These are phyloP conservation scores for Pandemis corylana DNA, from an alignment of 2,888 invertebrate species.

Conservation along the genomic window DNA sequence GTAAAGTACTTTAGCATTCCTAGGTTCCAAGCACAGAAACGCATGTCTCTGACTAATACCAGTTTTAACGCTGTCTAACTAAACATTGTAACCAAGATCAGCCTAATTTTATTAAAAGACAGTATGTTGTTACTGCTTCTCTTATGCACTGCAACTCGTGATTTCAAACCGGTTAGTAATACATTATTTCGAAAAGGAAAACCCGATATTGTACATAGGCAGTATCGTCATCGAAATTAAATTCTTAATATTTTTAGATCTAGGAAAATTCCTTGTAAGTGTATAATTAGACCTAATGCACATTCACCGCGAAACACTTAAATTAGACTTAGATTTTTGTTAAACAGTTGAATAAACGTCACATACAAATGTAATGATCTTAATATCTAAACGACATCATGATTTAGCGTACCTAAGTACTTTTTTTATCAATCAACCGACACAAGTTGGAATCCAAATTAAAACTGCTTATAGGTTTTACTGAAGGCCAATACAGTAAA, in stretches of 20 bases:
- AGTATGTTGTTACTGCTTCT: neutral
- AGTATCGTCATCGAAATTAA: neutral
- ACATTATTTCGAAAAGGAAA: constrained; percentile 9
- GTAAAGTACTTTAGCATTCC: neutral
- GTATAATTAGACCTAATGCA: no score
- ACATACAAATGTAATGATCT: no score
- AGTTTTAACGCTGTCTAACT: neutral
- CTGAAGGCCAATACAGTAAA: constrained; percentile 36
- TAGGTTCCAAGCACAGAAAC: neutral
- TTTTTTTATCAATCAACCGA: neutral
- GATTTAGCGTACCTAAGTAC: no score
- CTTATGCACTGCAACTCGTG: neutral
- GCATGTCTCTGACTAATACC: neutral
- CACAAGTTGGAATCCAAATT: neutral
- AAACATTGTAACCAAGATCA: neutral
- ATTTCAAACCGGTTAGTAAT: constrained; percentile 19
- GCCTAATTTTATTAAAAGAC: constrained; percentile 1
- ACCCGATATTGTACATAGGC: neutral
- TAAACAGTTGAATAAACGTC: no score
- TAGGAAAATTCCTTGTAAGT: no score
- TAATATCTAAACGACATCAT: no score
- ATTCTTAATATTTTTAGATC: neutral
- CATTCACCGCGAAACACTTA: no score
- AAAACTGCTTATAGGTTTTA: constrained; percentile 17
- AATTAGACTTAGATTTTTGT: no score